Evolutionary conservation across 2,797 vertebrate species (phyloP), one percentile per base, ranked within the genome.

Genomic region (Xenops minutus): DNA sequence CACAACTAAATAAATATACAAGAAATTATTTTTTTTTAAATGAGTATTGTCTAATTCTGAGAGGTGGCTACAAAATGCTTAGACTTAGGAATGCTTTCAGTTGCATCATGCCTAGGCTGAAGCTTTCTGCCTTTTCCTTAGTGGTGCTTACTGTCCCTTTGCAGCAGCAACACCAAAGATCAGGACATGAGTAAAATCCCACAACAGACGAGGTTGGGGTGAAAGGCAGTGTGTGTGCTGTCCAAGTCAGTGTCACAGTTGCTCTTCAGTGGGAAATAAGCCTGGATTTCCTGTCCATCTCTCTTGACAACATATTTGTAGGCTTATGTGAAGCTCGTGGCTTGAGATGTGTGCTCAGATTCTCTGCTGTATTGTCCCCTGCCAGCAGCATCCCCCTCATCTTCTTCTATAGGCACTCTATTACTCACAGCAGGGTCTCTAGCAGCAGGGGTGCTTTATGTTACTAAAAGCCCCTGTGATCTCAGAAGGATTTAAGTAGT

Each of bases 401-500:
- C 76, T 61, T 43, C 77, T 81, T 7, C 27, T 48, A n/a, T 32
- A 68, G 89, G 56, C 85, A 69, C 4, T 6, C 76, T 52, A 27
- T 94, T 83, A 49, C 61, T 26, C 76, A 13, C 95, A 92, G 89
- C 71, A 11, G 80, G 87, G 24, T 34, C 85, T 59, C 48, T 14
- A 62, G 29, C 93, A 96, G 85, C 69, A 51, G 93, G 92, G 30
- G 36, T 56, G 66, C 82, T 91, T 83, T 82, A 36, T 89, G 72
- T 43, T 80, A 67, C 89, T 77, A 49, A 44, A 77, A 67, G 52
- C 64, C 74, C 63, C 55, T 67, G 46, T 51, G 52, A 89, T 85
- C 49, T 44, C 49, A 63, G 44, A 63, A 72, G 75, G 72, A 80
- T 44, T 51, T 69, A 39, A 30, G 18, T 46, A 52, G 32, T 21